phyloP scores from a whole-genome alignment of 2,113 vertebrate genomes.

The Aegithalos caudatus region DNA sequence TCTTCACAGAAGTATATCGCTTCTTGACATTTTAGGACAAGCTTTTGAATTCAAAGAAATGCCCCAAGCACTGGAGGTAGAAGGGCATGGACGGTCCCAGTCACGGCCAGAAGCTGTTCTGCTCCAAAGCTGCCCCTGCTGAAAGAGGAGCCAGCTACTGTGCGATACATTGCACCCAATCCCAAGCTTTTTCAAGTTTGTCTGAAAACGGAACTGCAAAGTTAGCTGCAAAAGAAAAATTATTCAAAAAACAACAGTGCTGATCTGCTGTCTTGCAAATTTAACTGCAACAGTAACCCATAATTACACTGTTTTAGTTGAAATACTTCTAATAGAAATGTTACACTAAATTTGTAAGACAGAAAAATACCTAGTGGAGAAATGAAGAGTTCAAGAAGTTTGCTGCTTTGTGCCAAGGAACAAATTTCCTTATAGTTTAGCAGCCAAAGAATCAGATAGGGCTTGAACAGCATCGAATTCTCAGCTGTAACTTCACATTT shows the following conservation, averaged over 20 bases:
- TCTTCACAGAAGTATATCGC: background rate
- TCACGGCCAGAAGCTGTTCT: background rate
- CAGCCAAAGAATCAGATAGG: background rate
- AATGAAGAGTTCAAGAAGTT: background rate
- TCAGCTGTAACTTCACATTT: constrained; percentile 34
- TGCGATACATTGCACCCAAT: background rate
- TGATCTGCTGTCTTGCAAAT: background rate
- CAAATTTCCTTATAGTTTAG: background rate
- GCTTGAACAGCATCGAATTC: background rate
- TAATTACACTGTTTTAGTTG: background rate
- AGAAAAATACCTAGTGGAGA: background rate
- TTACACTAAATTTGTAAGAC: background rate
- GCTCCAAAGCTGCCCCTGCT: background rate
- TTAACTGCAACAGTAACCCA: background rate
- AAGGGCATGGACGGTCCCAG: background rate
- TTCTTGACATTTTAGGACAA: background rate
- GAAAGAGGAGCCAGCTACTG: background rate
- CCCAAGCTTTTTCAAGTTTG: constrained; percentile 17
- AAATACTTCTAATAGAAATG: background rate
- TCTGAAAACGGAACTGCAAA: background rate
- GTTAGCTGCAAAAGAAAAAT: constrained; percentile 6
- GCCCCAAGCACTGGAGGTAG: background rate
- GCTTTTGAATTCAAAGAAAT: background rate
- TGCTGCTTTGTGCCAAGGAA: background rate
- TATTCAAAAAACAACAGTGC: background rate